A percentile compares a stretch with the other conserved stretches of the same genome.
Evolutionary conservation across 1,140 invertebrate genomes (phyloP).

Genomic region (Eupristina koningsbergeri): DNA sequence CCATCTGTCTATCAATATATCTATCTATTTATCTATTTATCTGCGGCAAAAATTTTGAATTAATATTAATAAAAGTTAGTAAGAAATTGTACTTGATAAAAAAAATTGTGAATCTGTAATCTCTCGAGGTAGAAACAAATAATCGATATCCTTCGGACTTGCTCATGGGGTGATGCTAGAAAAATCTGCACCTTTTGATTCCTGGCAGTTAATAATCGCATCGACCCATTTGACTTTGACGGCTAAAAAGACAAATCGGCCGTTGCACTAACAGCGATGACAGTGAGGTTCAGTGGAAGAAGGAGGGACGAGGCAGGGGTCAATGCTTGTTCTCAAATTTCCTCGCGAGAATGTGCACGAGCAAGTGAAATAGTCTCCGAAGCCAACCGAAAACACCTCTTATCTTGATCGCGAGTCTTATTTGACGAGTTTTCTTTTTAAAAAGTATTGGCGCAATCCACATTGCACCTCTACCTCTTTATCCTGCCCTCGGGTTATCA

Average conservation of each 20-base stretch:
- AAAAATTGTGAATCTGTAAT: no score
- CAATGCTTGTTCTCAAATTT: constrained; percentile 31
- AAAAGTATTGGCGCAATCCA: background rate
- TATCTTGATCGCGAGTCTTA: constrained; percentile 34
- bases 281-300: no score
- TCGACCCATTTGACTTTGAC: constrained; percentile 20
- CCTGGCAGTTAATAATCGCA: constrained; percentile 22
- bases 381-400: background rate
- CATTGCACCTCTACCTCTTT: background rate
- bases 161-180: background rate
- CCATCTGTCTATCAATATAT: no score
- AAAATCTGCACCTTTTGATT: background rate
- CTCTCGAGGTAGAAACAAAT: background rate
- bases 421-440: constrained; percentile 21
- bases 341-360: constrained; percentile 12
- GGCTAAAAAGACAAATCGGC: constrained; percentile 2
- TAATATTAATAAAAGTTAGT: no score
- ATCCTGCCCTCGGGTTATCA: background rate
- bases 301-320: no score
- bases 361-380: background rate
- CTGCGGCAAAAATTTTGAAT: no score
- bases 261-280: background rate
- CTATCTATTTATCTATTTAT: no score
- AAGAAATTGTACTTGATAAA: no score
- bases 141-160: background rate